Evolutionary conservation across 2,797 vertebrate species (phyloP).

Genomic region (Diplodus puntazzo): DNA sequence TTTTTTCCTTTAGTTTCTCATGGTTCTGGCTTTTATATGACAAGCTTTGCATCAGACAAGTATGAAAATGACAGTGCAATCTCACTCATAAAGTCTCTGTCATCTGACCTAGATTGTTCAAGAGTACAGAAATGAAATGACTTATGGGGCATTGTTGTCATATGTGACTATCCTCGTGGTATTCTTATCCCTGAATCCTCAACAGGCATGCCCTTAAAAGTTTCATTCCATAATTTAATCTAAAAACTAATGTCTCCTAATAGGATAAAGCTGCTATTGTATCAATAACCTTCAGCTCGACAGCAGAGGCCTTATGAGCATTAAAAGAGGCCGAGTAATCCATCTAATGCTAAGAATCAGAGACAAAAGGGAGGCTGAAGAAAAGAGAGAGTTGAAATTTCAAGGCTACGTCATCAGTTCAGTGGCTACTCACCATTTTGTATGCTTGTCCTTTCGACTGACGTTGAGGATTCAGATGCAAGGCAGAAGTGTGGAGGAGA

Average conservation of each 20-base stretch:
- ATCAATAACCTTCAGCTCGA: neutral
- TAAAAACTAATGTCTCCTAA: neutral
- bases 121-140: slow-evolving; percentile 6
- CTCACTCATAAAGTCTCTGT: slow-evolving; percentile 16
- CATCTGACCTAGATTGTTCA: slow-evolving; percentile 43
- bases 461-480: slow-evolving; percentile 84
- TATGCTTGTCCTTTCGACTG: slow-evolving; percentile 81
- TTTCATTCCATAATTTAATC: slow-evolving; percentile 2
- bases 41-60: slow-evolving; percentile 4
- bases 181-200: neutral
- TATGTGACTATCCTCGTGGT: neutral
- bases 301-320: slow-evolving; percentile 10
- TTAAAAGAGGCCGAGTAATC: slow-evolving; percentile 16
- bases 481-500: slow-evolving; percentile 76
- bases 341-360: slow-evolving; percentile 7
- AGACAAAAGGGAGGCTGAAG: slow-evolving; percentile 24
- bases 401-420: slow-evolving; percentile 57
- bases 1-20: neutral
- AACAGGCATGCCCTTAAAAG: slow-evolving; percentile 6
- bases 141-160: neutral
- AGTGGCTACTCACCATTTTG: slow-evolving; percentile 81
- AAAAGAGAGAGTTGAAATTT: slow-evolving; percentile 23
- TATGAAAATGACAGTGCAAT: slow-evolving; percentile 19
- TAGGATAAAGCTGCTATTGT: slow-evolving; percentile 23
- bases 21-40: slow-evolving; percentile 3